phyloP scores from a whole-genome alignment of 1,140 invertebrate genomes.

The Carcinoscorpius rotundicauda region DNA sequence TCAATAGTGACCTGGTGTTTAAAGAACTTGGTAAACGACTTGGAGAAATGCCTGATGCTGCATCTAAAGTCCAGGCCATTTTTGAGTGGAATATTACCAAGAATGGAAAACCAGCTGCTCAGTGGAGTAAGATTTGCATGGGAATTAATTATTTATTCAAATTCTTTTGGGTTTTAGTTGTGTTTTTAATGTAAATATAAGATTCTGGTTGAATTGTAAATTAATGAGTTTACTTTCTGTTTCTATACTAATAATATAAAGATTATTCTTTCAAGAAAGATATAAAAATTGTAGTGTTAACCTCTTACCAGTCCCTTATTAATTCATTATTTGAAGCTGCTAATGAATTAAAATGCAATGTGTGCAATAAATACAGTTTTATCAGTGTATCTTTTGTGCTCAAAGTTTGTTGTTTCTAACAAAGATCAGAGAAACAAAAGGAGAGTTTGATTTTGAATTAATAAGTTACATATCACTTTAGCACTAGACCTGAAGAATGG shows the following conservation, averaged over 20 bases:
- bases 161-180: no score
- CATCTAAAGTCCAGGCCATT: constrained; percentile 64
- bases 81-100: constrained; percentile 73
- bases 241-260: no score
- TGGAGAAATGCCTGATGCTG: constrained; percentile 52
- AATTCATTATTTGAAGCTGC: no score
- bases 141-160: no score
- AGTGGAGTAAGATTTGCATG: constrained; percentile 56
- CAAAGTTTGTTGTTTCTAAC: background rate
- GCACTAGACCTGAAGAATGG: constrained; percentile 72
- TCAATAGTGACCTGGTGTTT: constrained; percentile 62
- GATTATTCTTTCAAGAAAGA: no score
- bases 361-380: background rate
- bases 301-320: no score
- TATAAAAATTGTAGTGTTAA: no score
- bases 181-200: no score
- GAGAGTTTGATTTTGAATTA: no score
- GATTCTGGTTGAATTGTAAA: no score
- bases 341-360: no score
- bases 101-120: constrained; percentile 55
- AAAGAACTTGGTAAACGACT: constrained; percentile 57
- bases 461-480: constrained; percentile 35
- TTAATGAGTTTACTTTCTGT: no score
- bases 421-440: background rate
- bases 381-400: background rate